Percentiles rank a stretch among this genome's conserved stretches.
These are phyloP conservation scores for Chionodraco myersi DNA, from an alignment of 2,113 vertebrate genomes.

Conservation along the genomic window DNA sequence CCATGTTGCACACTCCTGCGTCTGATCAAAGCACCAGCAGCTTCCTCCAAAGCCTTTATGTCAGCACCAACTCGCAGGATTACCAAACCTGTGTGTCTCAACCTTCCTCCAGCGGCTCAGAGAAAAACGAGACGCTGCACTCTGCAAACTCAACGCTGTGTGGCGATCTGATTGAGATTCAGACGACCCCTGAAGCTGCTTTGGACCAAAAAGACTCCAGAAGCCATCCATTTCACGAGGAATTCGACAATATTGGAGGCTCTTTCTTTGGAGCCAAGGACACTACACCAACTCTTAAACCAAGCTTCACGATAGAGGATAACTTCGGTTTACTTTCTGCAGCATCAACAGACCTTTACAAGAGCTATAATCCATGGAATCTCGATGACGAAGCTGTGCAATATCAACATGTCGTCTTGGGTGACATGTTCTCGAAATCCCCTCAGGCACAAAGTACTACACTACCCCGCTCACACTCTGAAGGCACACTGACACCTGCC, in stretches of 20 bases:
- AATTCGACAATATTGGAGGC: not conserved
- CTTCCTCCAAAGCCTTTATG: conserved; percentile 60
- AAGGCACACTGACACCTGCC: conserved; percentile 24
- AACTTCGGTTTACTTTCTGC: not conserved
- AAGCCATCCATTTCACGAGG: not conserved
- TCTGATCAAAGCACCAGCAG: conserved; percentile 50
- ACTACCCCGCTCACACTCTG: conserved; percentile 65
- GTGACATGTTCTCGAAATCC: not conserved
- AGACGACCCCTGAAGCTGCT: not conserved
- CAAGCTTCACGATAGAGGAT: not conserved
- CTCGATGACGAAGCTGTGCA: not conserved
- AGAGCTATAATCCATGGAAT: conserved; percentile 3
- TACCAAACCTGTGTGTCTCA: conserved; percentile 78
- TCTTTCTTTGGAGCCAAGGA: not conserved
- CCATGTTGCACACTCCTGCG: not conserved
- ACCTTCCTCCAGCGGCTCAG: conserved; percentile 39
- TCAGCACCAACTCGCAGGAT: conserved; percentile 61
- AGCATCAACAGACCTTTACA: not conserved
- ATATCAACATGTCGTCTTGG: not conserved
- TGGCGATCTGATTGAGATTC: conserved; percentile 8
- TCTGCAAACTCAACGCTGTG: conserved; percentile 40
- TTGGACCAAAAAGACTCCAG: not conserved
- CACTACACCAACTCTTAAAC: not conserved
- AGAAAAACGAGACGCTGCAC: conserved; percentile 3
- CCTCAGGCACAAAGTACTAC: not conserved